Evolutionary conservation across 2,888 invertebrate genomes (phyloP), one percentile per base, ranked within the genome.

Genomic region (Peribatodes rhomboidaria): DNA sequence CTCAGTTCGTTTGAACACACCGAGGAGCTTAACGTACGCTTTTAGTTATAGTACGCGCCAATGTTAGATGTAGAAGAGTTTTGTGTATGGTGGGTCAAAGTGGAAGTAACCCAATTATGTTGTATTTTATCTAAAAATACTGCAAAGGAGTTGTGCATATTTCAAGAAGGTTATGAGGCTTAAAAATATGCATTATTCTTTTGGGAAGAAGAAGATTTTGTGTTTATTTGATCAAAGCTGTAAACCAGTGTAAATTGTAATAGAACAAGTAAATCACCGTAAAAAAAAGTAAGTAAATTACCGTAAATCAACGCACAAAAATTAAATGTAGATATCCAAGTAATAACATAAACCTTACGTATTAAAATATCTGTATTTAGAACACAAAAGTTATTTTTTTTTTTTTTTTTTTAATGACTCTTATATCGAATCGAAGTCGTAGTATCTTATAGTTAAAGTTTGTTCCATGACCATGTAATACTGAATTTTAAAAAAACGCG

Each of bases 1-100:
- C 92, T 82, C 92, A 92, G 75, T 90, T 90, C 71, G 87, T 92
- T 70, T 93, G 74, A 89, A 84, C 69, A 70, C 64, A 74, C 71
- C 72, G 70, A 76, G 72, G 81, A 88, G 88, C 85, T 86, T 84
- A 84, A 81, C 77, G 75, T 79, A 80, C 78, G 81, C 82, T 81
- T 83, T 62, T 80, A 80, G 74, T 35, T 67, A 73, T 76, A 78
- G 71, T 65, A 67, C 58, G 70, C 74, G 68, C 75, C 72, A 69
- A 62, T 70, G 16, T 70, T 73, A 65, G 64, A 50, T 73, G 59
- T 47, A 56, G 41, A 16, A 42, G 22, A 37, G 37, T 13, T 2
- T n/a, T n/a, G n/a, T n/a, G n/a, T n/a, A n/a, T n/a, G n/a, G n/a
- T n/a, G n/a, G n/a, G n/a, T n/a, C n/a, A n/a, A n/a, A n/a, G n/a